Percentiles rank a stretch among this genome's conserved stretches.
Evolutionary conservation across 2,888 invertebrate genomes (phyloP).

Genomic region (Spodoptera littoralis): DNA sequence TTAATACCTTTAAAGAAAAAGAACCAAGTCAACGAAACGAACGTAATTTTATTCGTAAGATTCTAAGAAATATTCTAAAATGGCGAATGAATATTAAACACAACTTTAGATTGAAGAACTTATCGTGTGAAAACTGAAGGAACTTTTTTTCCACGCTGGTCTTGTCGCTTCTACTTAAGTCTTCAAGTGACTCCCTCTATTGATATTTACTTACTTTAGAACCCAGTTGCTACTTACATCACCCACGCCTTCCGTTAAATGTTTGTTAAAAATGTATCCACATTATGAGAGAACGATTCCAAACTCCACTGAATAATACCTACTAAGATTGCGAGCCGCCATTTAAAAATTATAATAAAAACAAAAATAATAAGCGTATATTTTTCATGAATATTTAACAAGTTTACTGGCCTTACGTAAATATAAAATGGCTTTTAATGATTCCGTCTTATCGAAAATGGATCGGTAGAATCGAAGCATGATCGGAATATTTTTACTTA

Average conservation of each 20-base stretch:
- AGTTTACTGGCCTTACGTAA: constrained; percentile 78
- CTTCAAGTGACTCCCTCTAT: constrained; percentile 27
- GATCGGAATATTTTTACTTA: constrained; percentile 72
- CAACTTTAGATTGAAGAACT: constrained; percentile 19
- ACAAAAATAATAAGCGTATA: constrained; percentile 53
- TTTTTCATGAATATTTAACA: constrained; percentile 76
- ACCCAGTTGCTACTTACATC: constrained; percentile 13
- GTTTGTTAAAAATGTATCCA: constrained; percentile 9
- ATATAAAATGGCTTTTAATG: constrained; percentile 76
- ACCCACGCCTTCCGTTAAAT: constrained; percentile 21
- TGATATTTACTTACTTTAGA: constrained; percentile 23
- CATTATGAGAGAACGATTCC: constrained; percentile 5
- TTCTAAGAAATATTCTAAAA: constrained; percentile 73
- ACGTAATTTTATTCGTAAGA: constrained; percentile 65
- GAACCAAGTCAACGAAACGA: constrained; percentile 70
- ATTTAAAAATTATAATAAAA: constrained; percentile 54
- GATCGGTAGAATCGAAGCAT: constrained; percentile 74
- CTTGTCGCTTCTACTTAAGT: constrained; percentile 10
- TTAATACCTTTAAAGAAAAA: constrained; percentile 75
- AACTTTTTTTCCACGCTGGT: constrained; percentile 18
- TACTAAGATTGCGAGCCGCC: constrained; percentile 4
- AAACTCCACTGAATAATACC: constrained; percentile 6
- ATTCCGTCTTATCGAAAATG: constrained; percentile 71
- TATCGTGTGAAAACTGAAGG: constrained; percentile 33
- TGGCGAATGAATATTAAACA: constrained; percentile 45